Conservation (phyloP, 1,140 invertebrate genomes). For the Formica selysi region DNA sequence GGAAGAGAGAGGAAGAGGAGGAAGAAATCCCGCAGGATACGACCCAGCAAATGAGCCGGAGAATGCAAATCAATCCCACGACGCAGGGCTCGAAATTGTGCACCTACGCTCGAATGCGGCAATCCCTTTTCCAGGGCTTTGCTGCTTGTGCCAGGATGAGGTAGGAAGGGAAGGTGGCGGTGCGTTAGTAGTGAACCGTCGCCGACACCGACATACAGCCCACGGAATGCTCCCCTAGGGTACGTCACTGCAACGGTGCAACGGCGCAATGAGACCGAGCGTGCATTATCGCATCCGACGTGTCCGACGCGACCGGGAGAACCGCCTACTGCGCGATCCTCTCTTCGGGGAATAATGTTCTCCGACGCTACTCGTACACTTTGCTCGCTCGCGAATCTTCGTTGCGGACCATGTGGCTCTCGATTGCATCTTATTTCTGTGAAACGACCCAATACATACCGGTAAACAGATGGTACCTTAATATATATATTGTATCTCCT, state of each 20-base stretch:
- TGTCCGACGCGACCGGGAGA: slow-evolving; percentile 58
- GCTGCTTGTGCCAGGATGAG: slow-evolving; percentile 45
- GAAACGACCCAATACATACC: slow-evolving; percentile 17
- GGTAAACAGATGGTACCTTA: background rate
- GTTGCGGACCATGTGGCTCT: background rate
- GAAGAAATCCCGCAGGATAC: slow-evolving; percentile 77
- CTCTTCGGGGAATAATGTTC: slow-evolving; percentile 57
- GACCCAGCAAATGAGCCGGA: slow-evolving; percentile 84
- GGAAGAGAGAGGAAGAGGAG: background rate
- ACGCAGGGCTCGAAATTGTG: slow-evolving; percentile 81
- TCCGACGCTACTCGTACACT: slow-evolving; percentile 36
- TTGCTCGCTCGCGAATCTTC: slow-evolving; percentile 36
- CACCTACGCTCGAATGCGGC: slow-evolving; percentile 81
- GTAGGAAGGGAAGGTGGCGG: too few relatives aligned
- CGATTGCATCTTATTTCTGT: background rate
- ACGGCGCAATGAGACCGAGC: slow-evolving; percentile 58
- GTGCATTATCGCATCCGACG: slow-evolving; percentile 69
- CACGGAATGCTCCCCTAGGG: slow-evolving; percentile 79
- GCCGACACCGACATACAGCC: slow-evolving; percentile 39
- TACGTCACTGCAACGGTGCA: slow-evolving; percentile 71
- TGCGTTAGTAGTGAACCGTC: slow-evolving; percentile 5
- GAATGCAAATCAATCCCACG: slow-evolving; percentile 86
- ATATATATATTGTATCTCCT: slow-evolving; percentile 27
- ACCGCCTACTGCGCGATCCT: slow-evolving; percentile 44
- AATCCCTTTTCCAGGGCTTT: slow-evolving; percentile 81